Evolutionary conservation across 2,797 vertebrate species (phyloP).

Genomic region (Falco novaeseelandiae): DNA sequence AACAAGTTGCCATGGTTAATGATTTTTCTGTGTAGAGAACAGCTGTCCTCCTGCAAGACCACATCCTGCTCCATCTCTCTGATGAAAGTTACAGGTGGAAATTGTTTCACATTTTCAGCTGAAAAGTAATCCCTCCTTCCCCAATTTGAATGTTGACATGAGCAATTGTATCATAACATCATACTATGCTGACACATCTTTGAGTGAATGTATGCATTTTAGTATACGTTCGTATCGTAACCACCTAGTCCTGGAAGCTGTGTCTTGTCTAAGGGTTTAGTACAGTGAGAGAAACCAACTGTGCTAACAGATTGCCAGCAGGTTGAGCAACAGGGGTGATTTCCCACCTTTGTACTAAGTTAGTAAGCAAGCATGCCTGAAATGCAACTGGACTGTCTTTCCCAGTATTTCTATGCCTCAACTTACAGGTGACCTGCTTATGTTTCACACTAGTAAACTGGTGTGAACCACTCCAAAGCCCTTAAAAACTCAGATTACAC

Average conservation of each 20-base stretch:
- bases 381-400: neutral
- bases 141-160: neutral
- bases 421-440: neutral
- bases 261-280: neutral
- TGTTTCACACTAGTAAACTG: neutral
- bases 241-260: neutral
- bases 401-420: neutral
- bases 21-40: neutral
- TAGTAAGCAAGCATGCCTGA: neutral
- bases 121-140: neutral
- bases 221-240: neutral
- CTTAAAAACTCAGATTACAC: neutral
- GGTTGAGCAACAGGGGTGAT: neutral
- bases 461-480: neutral
- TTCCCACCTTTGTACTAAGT: neutral
- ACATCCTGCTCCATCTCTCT: neutral
- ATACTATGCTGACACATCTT: neutral
- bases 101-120: neutral
- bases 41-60: neutral
- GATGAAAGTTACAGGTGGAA: neutral
- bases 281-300: neutral
- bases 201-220: neutral
- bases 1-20: neutral
- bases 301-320: neutral
- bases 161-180: neutral